Percentiles rank a stretch among this genome's conserved stretches.
phyloP scores from a whole-genome alignment of 2,888 invertebrate genomes.

The Drosophila longiperda region DNA sequence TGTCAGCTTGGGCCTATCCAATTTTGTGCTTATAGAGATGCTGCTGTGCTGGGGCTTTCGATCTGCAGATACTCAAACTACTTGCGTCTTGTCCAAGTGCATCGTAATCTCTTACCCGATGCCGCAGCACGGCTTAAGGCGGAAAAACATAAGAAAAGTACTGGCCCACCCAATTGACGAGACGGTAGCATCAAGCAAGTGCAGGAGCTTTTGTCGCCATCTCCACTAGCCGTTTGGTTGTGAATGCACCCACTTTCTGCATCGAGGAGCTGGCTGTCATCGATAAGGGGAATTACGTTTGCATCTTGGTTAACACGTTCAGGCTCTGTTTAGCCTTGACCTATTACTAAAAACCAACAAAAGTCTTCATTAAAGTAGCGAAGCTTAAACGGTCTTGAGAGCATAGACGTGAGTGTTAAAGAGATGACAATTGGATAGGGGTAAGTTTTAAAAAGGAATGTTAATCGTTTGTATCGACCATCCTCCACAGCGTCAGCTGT shows the following conservation, averaged over 20 bases:
- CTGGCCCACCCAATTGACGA: conserved; percentile 96
- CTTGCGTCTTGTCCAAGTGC: conserved; percentile 92
- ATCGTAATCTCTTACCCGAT: conserved; percentile 99
- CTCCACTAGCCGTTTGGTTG: conserved; percentile 61
- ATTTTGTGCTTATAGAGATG: conserved; percentile 21
- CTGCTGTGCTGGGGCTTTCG: conserved; percentile 90
- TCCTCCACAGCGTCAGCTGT: neutral
- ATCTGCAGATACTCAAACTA: conserved; percentile 85
- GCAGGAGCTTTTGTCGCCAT: conserved; percentile 81
- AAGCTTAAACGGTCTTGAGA: neutral
- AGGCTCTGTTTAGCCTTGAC: neutral
- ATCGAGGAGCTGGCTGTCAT: conserved; percentile 55
- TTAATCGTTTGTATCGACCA: neutral
- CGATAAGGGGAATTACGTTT: conserved; percentile 80
- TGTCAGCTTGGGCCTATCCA: neutral
- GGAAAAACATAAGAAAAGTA: conserved; percentile 98
- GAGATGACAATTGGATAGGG: neutral
- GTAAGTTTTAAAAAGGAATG: neutral
- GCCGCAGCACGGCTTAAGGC: conserved; percentile 96
- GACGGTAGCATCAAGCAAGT: conserved; percentile 87
- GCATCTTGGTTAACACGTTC: conserved; percentile 23
- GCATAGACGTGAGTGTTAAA: neutral
- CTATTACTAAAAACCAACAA: neutral
- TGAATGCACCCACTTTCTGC: conserved; percentile 36
- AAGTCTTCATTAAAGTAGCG: neutral